phyloP scores from a whole-genome alignment of 2,888 invertebrate species.

The Hyles lineata region DNA sequence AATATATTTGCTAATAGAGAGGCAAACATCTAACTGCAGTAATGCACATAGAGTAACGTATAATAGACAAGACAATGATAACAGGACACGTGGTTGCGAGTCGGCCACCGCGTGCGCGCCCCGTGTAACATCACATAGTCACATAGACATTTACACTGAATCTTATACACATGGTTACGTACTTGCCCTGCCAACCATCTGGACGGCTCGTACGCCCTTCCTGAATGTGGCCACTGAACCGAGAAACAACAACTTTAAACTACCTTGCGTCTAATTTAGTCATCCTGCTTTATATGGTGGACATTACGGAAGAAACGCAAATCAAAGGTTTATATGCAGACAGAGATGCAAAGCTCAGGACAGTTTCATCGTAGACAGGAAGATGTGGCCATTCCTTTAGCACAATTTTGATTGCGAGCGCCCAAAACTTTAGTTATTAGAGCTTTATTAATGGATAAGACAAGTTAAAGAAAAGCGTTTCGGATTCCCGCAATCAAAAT shows the following conservation, averaged over 20 bases:
- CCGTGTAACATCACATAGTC: slow-evolving; percentile 67
- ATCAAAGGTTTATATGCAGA: slow-evolving; percentile 65
- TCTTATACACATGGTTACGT: slow-evolving; percentile 87
- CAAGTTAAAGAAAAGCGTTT: not conserved
- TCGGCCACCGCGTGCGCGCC: slow-evolving; percentile 48
- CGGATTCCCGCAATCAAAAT: slow-evolving; percentile 38
- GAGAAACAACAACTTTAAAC: slow-evolving; percentile 77
- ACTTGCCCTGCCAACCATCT: slow-evolving; percentile 99
- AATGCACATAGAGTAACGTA: slow-evolving; percentile 82
- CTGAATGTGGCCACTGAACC: slow-evolving; percentile 99
- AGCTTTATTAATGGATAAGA: slow-evolving; percentile 3
- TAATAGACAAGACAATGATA: slow-evolving; percentile 77
- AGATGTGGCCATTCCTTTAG: slow-evolving; percentile 29
- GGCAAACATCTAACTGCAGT: slow-evolving; percentile 82
- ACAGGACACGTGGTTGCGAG: slow-evolving; percentile 76
- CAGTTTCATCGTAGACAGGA: slow-evolving; percentile 40
- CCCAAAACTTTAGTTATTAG: slow-evolving; percentile 37
- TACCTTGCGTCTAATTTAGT: slow-evolving; percentile 59
- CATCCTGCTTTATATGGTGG: slow-evolving; percentile 58
- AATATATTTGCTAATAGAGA: slow-evolving; percentile 79
- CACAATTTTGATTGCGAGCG: slow-evolving; percentile 58
- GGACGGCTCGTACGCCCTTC: slow-evolving; percentile 99
- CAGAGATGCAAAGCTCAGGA: slow-evolving; percentile 74
- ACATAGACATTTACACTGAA: slow-evolving; percentile 76
- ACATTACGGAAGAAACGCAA: slow-evolving; percentile 61